Evolutionary conservation across 2,797 vertebrate genomes (phyloP), one percentile per base, ranked within the genome.

Genomic region (Acridotheres tristis): DNA sequence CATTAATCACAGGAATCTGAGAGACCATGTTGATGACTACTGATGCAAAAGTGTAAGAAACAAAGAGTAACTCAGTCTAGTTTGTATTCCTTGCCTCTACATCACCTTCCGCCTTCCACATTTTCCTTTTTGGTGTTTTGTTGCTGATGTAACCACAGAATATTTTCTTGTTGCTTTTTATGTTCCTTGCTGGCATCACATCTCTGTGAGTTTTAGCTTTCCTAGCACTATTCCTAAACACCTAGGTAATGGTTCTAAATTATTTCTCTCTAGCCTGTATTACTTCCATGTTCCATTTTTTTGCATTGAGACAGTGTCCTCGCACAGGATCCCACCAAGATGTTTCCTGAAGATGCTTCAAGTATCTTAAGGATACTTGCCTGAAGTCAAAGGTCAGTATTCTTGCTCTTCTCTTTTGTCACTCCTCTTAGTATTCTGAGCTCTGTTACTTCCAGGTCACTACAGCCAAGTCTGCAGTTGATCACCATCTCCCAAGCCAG

Each of bases 271-370:
- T 27, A 40, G 23, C 22, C 29, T 67, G 19, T 27, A 27, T 7
- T 57, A 40, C 15, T 40, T 48, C 43, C 19, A 40, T 18, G n/a
- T 48, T 40, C 34, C 18, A 27, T 18, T 58, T 67, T 67, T 57
- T 58, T 79, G 11, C 53, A 6, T 15, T 48, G 18, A 67, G 43
- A 18, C 34, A 67, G 29, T 22, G 9, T 48, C 23, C 43, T 58
- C 0, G 0, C 23, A 40, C 11, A 27, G 34, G 18, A 48, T n/a
- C 11, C 18, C 34, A 58, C 9, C 63, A n/a, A 40, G 45, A 58
- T n/a, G 7, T 67, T 67, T 67, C 34, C 77, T 48, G 43, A 29
- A 29, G 3, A 15, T 30, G 11, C 15, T 40, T 40, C 40, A 40
- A 40, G 15, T 40, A 16, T 40, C 4, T 38, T n/a, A 40, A 27